phyloP scores from a whole-genome alignment of 2,113 vertebrate species.

The Narcine bancroftii region DNA sequence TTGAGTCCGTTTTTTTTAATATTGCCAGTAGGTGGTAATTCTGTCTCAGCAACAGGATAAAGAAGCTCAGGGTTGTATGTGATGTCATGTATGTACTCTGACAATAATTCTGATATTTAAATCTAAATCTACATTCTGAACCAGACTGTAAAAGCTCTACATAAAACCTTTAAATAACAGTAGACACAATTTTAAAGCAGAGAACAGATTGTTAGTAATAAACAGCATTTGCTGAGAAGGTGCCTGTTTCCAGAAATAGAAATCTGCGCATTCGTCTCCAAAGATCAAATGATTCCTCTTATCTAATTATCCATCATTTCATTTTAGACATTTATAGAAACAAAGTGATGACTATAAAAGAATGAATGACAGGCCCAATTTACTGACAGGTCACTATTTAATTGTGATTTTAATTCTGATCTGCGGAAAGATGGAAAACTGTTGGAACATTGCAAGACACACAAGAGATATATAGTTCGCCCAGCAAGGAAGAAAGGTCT shows the following conservation, averaged over 20 bases:
- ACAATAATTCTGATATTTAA: too few relatives aligned
- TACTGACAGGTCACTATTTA: neutral
- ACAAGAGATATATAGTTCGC: neutral
- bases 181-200: neutral
- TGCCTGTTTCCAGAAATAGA: neutral
- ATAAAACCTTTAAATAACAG: neutral
- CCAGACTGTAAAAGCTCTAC: neutral
- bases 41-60: too few relatives aligned
- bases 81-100: too few relatives aligned
- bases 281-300: constrained; percentile 15
- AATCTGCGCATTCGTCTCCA: constrained; percentile 13
- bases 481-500: neutral
- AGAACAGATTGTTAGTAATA: neutral
- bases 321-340: constrained; percentile 12
- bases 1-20: too few relatives aligned
- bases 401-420: constrained; percentile 14
- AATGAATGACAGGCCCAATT: constrained; percentile 4
- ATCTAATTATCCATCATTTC: constrained; percentile 29
- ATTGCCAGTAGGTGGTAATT: too few relatives aligned
- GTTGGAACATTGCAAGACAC: neutral
- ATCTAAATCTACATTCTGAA: too few relatives aligned
- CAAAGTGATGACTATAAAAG: neutral
- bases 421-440: neutral
- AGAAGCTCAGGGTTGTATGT: too few relatives aligned
- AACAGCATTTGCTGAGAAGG: neutral